Base-by-base conservation (phyloP, 2,888 invertebrate species). In the Timema podura region DNA sequence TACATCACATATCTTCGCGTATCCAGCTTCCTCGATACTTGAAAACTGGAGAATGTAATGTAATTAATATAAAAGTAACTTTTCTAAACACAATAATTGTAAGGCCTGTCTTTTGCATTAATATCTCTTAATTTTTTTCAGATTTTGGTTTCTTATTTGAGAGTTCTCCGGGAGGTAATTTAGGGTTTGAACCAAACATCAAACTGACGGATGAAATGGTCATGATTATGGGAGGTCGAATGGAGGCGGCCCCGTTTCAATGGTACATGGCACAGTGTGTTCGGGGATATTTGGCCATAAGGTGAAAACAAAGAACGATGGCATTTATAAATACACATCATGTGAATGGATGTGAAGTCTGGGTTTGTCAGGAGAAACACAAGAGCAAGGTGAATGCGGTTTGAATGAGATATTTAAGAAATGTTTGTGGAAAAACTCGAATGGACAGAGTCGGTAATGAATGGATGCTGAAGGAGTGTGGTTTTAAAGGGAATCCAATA, bases 81-180 rank as follows among this genome's bases (percentile, higher is more conserved):
- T 30, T 30, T 30, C n/a, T 30, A 30, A 30, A 30, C 3, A 30
- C 30, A 30, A 30, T 30, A 1, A 30, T 30, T 30, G 30, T 30
- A 30, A 30, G 30, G 30, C 30, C 30, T 30, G 30, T 30, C 30
- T 30, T 30, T 30, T 30, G 30, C 44, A 16, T 48, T 57, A 64
- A 51, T 48, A 6, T 30, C 2, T 30, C 30, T 30, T 30, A 30
- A 2, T 30, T 30, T 30, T 59, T 79, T 83, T 48, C 80, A 95
- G 98, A 99, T 85, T 99, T 99, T 83, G 99, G 99, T 0, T 99
- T 99, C 82, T 97, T 99, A 98, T 99, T 99, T 82, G 99, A 99
- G 79, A 98, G 96, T 54, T 98, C 98, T 0, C 99, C 99, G 0
- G 99, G 99, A 65, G 98, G 98, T 11, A 99, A 99, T 83, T 85